Percentiles rank a stretch among this genome's conserved stretches.
These are phyloP conservation scores for Centruroides sculpturatus DNA, from an alignment of 1,140 invertebrate genomes.

Conservation along the genomic window DNA sequence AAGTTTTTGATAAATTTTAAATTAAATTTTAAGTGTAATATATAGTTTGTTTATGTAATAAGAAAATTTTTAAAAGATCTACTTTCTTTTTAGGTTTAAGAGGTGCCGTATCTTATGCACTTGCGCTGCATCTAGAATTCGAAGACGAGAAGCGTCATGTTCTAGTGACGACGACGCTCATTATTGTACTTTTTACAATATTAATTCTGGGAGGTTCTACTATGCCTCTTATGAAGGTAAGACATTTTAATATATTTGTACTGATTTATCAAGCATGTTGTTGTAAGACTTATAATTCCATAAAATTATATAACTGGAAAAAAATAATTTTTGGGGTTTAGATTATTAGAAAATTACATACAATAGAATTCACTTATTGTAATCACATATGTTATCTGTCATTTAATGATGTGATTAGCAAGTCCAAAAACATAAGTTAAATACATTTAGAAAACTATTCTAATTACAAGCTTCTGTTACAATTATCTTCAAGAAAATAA, in stretches of 20 bases:
- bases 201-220: constrained; percentile 89
- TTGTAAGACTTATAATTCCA: not conserved
- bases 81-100: constrained; percentile 48
- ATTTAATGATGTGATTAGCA: too few species aligned
- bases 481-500: too few species aligned
- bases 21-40: too few species aligned
- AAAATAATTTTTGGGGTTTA: too few species aligned
- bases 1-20: too few species aligned
- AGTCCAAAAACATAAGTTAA: too few species aligned
- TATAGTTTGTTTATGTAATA: too few species aligned
- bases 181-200: constrained; percentile 91
- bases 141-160: constrained; percentile 75
- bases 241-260: not conserved
- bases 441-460: too few species aligned
- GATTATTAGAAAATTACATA: too few species aligned
- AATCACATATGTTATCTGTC: not conserved
- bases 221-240: constrained; percentile 74
- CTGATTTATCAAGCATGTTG: not conserved
- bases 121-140: constrained; percentile 90
- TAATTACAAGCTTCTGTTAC: too few species aligned
- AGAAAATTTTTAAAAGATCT: too few species aligned
- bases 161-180: constrained; percentile 91
- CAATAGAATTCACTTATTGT: too few species aligned
- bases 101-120: constrained; percentile 93
- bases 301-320: constrained; percentile 22